Percentiles rank a stretch among this genome's conserved stretches.
Evolutionary conservation across 2,113 vertebrate species (phyloP).

Genomic region (Edolisoma coerulescens): DNA sequence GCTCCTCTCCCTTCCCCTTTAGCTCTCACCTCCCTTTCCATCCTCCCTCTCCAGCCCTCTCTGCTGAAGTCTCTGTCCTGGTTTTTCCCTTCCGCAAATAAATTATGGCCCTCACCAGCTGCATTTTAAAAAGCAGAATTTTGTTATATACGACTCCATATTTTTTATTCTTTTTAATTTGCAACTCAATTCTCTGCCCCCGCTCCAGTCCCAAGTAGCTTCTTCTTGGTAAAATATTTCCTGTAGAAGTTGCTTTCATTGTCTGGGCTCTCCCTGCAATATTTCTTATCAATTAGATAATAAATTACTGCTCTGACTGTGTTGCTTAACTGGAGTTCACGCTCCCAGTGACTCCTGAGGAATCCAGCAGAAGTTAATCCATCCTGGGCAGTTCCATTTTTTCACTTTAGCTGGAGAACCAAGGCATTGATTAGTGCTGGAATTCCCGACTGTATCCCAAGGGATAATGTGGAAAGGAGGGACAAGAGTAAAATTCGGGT

Average conservation of each 20-base stretch:
- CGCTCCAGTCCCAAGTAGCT: not conserved
- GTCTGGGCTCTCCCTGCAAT: not conserved
- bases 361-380: not conserved
- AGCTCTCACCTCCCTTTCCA: not conserved
- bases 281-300: conserved; percentile 22
- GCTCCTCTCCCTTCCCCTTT: not conserved
- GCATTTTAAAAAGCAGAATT: not conserved
- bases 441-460: not conserved
- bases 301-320: not conserved
- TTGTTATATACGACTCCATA: not conserved
- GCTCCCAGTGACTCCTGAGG: not conserved
- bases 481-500: not conserved
- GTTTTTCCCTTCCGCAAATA: not conserved
- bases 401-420: not conserved
- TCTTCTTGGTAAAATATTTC: not conserved
- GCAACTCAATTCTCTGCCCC: conserved; percentile 9
- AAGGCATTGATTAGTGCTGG: not conserved
- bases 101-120: not conserved
- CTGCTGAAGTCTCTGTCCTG: not conserved
- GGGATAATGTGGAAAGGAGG: rapidly evolving
- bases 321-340: not conserved
- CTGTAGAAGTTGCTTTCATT: not conserved
- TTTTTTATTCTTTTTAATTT: not conserved
- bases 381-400: not conserved
- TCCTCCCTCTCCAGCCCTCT: not conserved